Percentiles rank a stretch among this genome's conserved stretches.
These are phyloP conservation scores for Heliconius ethilla DNA, from an alignment of 2,888 invertebrate genomes.

Conservation along the genomic window DNA sequence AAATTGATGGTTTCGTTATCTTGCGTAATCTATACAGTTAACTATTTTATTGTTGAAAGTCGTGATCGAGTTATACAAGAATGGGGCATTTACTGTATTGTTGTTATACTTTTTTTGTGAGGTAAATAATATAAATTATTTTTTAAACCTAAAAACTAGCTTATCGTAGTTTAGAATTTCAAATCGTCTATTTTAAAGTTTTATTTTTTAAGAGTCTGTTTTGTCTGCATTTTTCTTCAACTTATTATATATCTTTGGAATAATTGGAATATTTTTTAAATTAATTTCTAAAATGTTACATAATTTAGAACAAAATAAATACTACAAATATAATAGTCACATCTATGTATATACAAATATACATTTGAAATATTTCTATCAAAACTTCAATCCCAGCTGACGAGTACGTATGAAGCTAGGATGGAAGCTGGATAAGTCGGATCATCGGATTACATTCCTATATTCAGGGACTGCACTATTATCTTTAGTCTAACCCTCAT, in stretches of 20 bases:
- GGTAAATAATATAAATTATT: neutral
- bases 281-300: neutral
- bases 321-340: too few species aligned
- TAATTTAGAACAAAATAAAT: neutral
- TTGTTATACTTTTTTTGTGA: neutral
- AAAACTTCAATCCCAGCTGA: constrained; percentile 28
- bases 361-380: constrained; percentile 25
- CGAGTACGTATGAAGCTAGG: constrained; percentile 28
- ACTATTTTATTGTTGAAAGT: constrained; percentile 21
- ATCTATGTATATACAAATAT: neutral
- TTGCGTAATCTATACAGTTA: constrained; percentile 25
- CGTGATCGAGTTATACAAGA: constrained; percentile 27
- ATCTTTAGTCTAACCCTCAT: constrained; percentile 37
- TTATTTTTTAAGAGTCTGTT: neutral
- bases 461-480: constrained; percentile 36
- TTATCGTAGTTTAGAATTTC: neutral
- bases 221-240: neutral
- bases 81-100: neutral
- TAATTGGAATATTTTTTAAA: too few species aligned
- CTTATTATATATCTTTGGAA: too few species aligned
- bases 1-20: constrained; percentile 42
- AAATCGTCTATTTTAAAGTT: neutral
- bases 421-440: constrained; percentile 36
- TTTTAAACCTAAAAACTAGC: neutral
- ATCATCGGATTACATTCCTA: constrained; percentile 40